phyloP scores from a whole-genome alignment of 2,888 invertebrate species.

The Cantharis rufa region DNA sequence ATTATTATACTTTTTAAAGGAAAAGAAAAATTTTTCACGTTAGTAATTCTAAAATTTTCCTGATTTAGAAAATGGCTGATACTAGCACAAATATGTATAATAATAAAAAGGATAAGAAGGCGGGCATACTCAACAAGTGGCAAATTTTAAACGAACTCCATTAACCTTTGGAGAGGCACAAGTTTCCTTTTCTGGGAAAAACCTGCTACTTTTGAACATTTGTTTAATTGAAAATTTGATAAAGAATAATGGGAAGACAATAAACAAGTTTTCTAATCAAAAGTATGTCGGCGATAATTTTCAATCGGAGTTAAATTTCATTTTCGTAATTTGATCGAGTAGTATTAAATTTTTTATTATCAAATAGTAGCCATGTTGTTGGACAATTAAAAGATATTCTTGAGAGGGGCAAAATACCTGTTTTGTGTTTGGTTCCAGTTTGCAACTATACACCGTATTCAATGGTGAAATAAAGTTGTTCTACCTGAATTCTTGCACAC shows the following conservation, averaged over 20 bases:
- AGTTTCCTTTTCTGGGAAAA: background rate
- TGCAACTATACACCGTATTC: constrained; percentile 22
- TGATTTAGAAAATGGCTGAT: too few relatives aligned
- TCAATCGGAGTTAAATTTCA: background rate
- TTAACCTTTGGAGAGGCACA: background rate
- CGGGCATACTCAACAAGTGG: background rate
- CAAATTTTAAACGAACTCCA: background rate
- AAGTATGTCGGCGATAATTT: background rate
- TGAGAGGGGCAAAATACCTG: constrained; percentile 19
- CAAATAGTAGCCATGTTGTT: constrained; percentile 20
- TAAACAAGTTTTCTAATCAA: too few relatives aligned
- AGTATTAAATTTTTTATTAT: background rate
- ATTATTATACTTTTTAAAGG: too few relatives aligned
- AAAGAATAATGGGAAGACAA: too few relatives aligned
- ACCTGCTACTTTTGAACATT: background rate
- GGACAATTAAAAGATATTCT: constrained; percentile 10
- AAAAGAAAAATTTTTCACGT: too few relatives aligned
- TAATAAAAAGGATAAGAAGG: too few relatives aligned
- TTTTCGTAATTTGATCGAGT: background rate
- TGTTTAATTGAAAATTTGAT: too few relatives aligned
- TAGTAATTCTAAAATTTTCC: too few relatives aligned
- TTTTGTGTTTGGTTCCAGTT: background rate
- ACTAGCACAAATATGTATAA: too few relatives aligned
- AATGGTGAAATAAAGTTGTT: constrained; percentile 16
- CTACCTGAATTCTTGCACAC: constrained; percentile 24